Percentiles rank a stretch among this genome's conserved stretches.
phyloP scores from a whole-genome alignment of 2,797 vertebrate species.

The Somateria mollissima region DNA sequence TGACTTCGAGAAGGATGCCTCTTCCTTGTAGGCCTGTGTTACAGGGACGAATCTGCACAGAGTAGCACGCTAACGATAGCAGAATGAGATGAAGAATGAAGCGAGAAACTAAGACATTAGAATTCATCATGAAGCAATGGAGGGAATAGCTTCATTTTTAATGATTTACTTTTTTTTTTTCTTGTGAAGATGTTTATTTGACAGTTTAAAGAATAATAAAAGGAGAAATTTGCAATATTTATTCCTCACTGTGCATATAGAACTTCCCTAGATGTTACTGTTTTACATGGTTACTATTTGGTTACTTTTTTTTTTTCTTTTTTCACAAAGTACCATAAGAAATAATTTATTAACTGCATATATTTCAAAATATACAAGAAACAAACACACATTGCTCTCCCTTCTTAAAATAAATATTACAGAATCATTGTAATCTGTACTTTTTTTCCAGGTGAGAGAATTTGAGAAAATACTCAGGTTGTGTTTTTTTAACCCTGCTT shows the following conservation, averaged over 20 bases:
- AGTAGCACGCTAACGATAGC: not conserved
- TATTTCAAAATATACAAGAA: not conserved
- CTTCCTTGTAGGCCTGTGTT: not conserved
- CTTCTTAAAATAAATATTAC: not conserved
- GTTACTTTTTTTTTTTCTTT: not conserved
- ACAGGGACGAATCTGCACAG: not conserved
- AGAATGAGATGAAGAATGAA: slow-evolving; percentile 72
- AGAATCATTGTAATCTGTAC: not conserved
- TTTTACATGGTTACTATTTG: not conserved
- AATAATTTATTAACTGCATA: not conserved
- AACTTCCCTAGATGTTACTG: not conserved
- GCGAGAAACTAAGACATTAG: not conserved
- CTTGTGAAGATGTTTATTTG: not conserved
- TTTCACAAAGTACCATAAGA: not conserved
- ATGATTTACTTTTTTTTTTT: not conserved
- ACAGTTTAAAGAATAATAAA: not conserved
- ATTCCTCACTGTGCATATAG: not conserved
- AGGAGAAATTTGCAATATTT: not conserved
- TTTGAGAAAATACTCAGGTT: not conserved
- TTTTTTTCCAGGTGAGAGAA: not conserved
- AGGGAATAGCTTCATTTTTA: not conserved
- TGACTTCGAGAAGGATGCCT: not conserved
- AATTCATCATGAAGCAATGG: not conserved
- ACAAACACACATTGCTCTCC: not conserved
- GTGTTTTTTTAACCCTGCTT: not conserved